Evolutionary conservation across 37 sponge, comb jelly and placozoan genomes (phyloP), one percentile per base, ranked within the genome.

Genomic region (Oscarella lobularis): DNA sequence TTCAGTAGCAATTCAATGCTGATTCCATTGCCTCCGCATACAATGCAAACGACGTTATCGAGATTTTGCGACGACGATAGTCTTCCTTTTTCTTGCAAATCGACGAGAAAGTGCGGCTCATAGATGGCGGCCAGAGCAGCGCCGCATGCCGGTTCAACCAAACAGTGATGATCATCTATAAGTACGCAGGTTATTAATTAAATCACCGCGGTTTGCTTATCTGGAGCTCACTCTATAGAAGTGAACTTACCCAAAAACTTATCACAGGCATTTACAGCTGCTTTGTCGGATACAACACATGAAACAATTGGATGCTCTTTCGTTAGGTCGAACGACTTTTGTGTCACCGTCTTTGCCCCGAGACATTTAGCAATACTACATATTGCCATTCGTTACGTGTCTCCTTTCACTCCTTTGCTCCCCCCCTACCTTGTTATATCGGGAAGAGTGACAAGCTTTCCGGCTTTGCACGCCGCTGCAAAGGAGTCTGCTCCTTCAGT

Each of bases 141-240:
- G 0, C 98, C 98, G 90, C 98, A 97, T 0, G 98, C 82, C 14
- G 91, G 89, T 38, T 89, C 84, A 72, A 97, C 92, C 31, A 93
- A 73, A 73, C 88, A 67, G 35, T 81, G 73, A 39, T 97, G 95
- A 41, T 93, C 91, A 83, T 90, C 91, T 87, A 48, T 39, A 40
- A 5, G 6, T 5, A 4, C 29, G 71, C 6, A 48, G 20, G 60
- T 48, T n/a, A n/a, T n/a, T n/a, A n/a, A n/a, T n/a, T n/a, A n/a
- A n/a, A n/a, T n/a, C n/a, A n/a, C n/a, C n/a, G n/a, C n/a, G n/a
- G n/a, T n/a, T n/a, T n/a, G n/a, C n/a, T n/a, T n/a, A n/a, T 20
- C 20, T 48, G 60, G 60, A 48, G 60, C 60, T 27, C 60, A 48
- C 20, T 48, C 14, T 48, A 20, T 27, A 48, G 14, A 48, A 20